Conservation (phyloP, 1,140 invertebrate genomes). For the Battus philenor region DNA sequence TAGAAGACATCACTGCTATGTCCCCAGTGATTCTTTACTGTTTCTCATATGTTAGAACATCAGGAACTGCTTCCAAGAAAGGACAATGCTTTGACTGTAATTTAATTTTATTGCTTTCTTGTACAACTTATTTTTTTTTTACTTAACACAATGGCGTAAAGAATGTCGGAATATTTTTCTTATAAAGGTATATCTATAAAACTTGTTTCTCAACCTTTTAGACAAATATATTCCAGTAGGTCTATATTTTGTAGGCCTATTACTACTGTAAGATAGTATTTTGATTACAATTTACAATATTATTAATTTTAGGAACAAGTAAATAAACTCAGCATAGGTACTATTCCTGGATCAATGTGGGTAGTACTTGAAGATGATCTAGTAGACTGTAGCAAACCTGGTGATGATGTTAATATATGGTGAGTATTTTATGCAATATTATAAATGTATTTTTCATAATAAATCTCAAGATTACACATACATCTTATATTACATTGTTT, state of each 20-base stretch:
- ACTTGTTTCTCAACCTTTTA: too few species aligned
- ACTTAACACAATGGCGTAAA: neutral
- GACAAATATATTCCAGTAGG: neutral
- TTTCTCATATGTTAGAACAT: too few species aligned
- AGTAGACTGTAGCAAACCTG: constrained; percentile 91
- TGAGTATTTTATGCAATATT: too few species aligned
- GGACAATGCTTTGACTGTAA: too few species aligned
- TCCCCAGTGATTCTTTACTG: too few species aligned
- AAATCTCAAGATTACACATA: too few species aligned
- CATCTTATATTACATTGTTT: too few species aligned
- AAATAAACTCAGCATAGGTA: constrained; percentile 82
- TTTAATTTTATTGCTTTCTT: neutral
- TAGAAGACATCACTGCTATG: too few species aligned
- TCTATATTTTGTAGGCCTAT: neutral
- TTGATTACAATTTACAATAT: neutral
- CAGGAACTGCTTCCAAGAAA: too few species aligned
- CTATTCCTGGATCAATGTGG: constrained; percentile 86
- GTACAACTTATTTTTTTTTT: neutral
- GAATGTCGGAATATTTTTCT: neutral
- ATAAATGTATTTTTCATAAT: too few species aligned
- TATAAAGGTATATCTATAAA: too few species aligned
- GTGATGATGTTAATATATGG: constrained; percentile 91
- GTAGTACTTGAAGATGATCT: constrained; percentile 91
- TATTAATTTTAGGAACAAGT: constrained; percentile 80
- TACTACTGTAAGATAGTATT: neutral